Conservation (phyloP, 2,797 vertebrate genomes). For the Catharus ustulatus region DNA sequence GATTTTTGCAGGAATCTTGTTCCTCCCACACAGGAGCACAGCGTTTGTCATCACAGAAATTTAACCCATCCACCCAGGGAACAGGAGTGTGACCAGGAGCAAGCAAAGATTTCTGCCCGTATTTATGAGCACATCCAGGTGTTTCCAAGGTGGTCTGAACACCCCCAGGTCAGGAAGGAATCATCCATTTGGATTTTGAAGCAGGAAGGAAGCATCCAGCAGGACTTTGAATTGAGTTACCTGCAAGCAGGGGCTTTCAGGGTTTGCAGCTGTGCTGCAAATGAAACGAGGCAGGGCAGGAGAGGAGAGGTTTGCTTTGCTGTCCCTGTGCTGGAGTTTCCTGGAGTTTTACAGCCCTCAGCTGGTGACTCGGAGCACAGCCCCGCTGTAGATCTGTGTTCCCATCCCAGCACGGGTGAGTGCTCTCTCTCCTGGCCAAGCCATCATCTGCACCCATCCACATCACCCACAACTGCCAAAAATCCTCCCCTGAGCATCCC, state of each 20-base stretch:
- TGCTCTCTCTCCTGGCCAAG: not conserved
- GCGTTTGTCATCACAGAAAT: not conserved
- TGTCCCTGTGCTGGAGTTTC: not conserved
- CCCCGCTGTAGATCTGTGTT: rapidly evolving
- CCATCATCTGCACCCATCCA: not conserved
- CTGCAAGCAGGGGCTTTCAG: not conserved
- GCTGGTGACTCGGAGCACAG: not conserved
- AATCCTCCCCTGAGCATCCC: not conserved
- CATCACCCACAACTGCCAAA: not conserved
- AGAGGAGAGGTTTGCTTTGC: not conserved
- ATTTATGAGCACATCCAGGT: not conserved
- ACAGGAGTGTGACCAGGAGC: not conserved
- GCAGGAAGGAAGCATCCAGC: not conserved
- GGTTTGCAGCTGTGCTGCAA: not conserved
- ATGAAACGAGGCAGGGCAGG: rapidly evolving
- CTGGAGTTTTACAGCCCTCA: conserved; percentile 24
- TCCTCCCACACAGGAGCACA: not conserved
- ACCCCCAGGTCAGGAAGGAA: not conserved
- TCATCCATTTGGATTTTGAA: not conserved
- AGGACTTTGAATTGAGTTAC: not conserved
- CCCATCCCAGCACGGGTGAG: not conserved
- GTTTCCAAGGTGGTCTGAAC: not conserved
- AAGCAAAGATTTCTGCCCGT: not conserved
- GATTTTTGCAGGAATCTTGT: not conserved
- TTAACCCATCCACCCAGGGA: not conserved